Percentiles rank a stretch among this genome's conserved stretches.
Evolutionary conservation across 1,140 invertebrate species (phyloP).

Genomic region (Agraylea sexmaculata): DNA sequence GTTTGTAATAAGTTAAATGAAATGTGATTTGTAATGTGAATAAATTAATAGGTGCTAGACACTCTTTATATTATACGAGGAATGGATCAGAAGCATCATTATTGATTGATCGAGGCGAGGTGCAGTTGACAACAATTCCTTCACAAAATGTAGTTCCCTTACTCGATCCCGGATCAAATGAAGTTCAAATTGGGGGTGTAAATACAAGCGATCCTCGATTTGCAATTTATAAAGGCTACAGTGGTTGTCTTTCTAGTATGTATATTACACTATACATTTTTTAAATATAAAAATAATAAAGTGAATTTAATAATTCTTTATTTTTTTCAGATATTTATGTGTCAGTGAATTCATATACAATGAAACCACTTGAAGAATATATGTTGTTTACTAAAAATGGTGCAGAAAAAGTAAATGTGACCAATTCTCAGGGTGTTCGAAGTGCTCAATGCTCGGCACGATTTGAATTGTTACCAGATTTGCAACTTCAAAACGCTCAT

Average conservation of each 20-base stretch:
- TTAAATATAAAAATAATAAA: neutral
- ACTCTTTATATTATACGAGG: conserved; percentile 75
- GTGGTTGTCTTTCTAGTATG: conserved; percentile 80
- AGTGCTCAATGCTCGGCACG: conserved; percentile 68
- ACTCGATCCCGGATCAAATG: conserved; percentile 55
- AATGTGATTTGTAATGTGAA: neutral
- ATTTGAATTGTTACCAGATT: conserved; percentile 44
- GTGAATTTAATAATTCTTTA: conserved; percentile 3
- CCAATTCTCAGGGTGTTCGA: conserved; percentile 69
- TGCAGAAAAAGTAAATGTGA: conserved; percentile 66
- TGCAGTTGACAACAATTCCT: conserved; percentile 52
- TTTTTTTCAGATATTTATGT: conserved; percentile 60
- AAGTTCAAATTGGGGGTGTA: conserved; percentile 75
- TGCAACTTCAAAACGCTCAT: conserved; percentile 30
- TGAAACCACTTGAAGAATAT: conserved; percentile 80
- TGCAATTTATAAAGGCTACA: conserved; percentile 71
- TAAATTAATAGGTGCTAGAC: conserved; percentile 48
- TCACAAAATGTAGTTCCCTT: conserved; percentile 51
- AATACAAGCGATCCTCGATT: conserved; percentile 71
- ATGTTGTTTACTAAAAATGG: conserved; percentile 75
- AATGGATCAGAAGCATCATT: conserved; percentile 57
- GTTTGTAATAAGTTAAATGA: conserved; percentile 2
- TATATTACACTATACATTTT: conserved; percentile 18
- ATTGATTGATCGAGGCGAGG: conserved; percentile 62
- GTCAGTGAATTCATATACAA: conserved; percentile 62